Base-by-base conservation (phyloP, 2,888 invertebrate species). In the Caenorhabditis sulstoni region DNA sequence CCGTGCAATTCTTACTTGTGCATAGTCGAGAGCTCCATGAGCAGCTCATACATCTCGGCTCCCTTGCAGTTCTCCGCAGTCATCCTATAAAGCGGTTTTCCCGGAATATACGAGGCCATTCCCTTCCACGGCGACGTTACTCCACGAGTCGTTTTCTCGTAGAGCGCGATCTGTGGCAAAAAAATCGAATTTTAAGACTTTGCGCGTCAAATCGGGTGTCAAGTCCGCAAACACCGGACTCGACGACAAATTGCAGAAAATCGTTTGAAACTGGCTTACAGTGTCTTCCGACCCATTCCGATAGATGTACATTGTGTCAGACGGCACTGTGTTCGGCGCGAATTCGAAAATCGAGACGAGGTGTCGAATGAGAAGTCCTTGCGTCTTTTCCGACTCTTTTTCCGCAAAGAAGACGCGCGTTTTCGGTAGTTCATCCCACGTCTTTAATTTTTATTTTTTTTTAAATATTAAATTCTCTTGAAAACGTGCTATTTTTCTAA, bases 121-220 rank as follows among this genome's bases (percentile, higher is more conserved):
- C 71, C 71, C 45, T 71, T 71, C 71, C 71, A 71, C 4, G 71
- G 71, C n/a, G 68, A 64, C 29, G 39, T 50, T 16, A 11, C 41
- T 20, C 12, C 50, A 37, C 47, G 45, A 14, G 23, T 16, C 9
- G 57, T 39, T 35, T 58, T 16, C 37, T 47, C 47, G 29, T 65
- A 65, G 29, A 65, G 45, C 23, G 29, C 35, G 29, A 65, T 14
- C 53, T 65, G 29, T 29, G 7, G 29, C 29, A 29, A 7, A n/a
- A n/a, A n/a, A n/a, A n/a, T n/a, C 29, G 29, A 29, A 29, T 29
- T 29, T 29, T 29, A 29, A 3, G 7, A 29, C 4, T 3, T 29
- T 29, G 29, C 29, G 29, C 29, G 29, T 29, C 29, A 29, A 29
- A 29, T 29, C 3, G 3, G 29, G 29, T 7, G 29, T 7, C 3